Evolutionary conservation across 2,797 vertebrate species (phyloP).

Genomic region (Trachops cirrhosus): DNA sequence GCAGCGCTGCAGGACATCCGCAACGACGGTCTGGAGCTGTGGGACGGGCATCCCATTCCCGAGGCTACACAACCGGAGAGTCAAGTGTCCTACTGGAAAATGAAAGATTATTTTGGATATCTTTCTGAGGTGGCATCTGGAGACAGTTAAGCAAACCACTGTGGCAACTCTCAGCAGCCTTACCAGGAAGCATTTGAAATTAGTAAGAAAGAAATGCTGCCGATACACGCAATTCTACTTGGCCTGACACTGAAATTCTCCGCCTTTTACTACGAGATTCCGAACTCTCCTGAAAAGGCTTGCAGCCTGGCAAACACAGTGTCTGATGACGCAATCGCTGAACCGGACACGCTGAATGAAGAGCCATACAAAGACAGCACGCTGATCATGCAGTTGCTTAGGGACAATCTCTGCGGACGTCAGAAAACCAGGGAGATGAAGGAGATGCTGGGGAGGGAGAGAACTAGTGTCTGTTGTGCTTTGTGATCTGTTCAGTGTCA

Average conservation of each 20-base stretch:
- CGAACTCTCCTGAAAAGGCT: constrained; percentile 97
- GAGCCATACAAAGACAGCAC: constrained; percentile 99
- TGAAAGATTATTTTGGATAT: constrained; percentile 99
- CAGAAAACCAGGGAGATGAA: constrained; percentile 98
- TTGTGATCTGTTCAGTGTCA: constrained; percentile 91
- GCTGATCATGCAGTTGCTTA: constrained; percentile 99
- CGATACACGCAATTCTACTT: constrained; percentile 97
- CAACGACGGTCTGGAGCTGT: constrained; percentile 94
- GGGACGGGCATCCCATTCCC: constrained; percentile 94
- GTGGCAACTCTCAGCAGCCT: constrained; percentile 94
- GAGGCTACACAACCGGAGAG: constrained; percentile 94
- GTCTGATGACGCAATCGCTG: constrained; percentile 97
- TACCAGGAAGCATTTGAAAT: constrained; percentile 98
- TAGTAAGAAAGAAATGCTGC: constrained; percentile 99
- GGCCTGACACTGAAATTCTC: constrained; percentile 99
- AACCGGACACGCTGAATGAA: constrained; percentile 98
- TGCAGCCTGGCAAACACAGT: constrained; percentile 97
- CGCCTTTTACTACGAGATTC: constrained; percentile 99
- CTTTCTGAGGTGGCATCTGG: constrained; percentile 97
- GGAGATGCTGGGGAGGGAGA: constrained; percentile 94
- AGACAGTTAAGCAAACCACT: constrained; percentile 92
- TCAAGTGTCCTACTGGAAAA: constrained; percentile 99
- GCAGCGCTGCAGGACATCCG: constrained; percentile 96
- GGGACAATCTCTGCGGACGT: constrained; percentile 99
- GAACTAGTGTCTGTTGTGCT: constrained; percentile 93